Base-by-base conservation (phyloP, 2,113 vertebrate genomes). In the Ancistrus triradiatus region DNA sequence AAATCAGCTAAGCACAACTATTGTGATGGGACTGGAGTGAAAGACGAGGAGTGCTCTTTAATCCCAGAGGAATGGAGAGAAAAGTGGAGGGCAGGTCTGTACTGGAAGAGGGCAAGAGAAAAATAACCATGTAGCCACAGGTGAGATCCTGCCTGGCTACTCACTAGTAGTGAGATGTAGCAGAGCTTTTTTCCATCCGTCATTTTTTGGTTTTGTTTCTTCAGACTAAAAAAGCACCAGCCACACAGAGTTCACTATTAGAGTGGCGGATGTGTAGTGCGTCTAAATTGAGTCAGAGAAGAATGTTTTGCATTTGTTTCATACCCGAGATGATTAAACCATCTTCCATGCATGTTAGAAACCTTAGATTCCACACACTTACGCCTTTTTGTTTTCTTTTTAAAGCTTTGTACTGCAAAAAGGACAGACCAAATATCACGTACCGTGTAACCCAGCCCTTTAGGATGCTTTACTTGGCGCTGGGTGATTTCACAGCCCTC, bases 271-370 rank as follows among this genome's bases (percentile, higher is more conserved):
- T n/a, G n/a, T n/a, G n/a, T n/a, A n/a, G n/a, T n/a, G n/a, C n/a
- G n/a, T n/a, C n/a, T n/a, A n/a, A n/a, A n/a, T n/a, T n/a, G n/a
- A n/a, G n/a, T n/a, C n/a, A n/a, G n/a, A n/a, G n/a, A 31, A 31
- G 7, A 31, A 31, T 48, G 4, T 15, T 9, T 33, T n/a, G 19
- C 6, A n/a, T 27, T n/a, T 44, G 3, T 15, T 64, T 21, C 73
- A 79, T 70, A 80, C 61, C 80, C 81, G 79, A 80, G 81, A 83
- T 43, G 82, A 69, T 80, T n/a, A 84, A 76, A 84, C 80, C 66
- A 86, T 90, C 88, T 88, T 88, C 86, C 86, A 85, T 87, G 88
- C 87, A 88, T 88, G 88, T 86, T 83, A 74, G 77, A 78, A 66
- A 38, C 67, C 79, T 63, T 64, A 40, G 59, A 49, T 47, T 66